Conservation (phyloP, 92 coral and sea anemone genomes). For the Palythoa heliodiscus region DNA sequence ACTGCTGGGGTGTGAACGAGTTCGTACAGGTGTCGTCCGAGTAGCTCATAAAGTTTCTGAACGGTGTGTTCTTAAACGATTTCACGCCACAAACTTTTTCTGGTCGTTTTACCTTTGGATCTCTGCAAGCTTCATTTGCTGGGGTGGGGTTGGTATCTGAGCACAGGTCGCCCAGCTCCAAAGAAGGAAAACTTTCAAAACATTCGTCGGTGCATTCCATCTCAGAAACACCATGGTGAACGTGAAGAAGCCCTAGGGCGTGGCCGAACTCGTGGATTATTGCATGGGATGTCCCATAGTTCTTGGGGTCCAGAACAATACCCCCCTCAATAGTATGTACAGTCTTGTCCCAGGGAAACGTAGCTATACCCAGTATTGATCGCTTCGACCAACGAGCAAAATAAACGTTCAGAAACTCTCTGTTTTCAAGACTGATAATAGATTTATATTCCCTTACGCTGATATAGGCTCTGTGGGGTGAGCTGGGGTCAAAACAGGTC, state of each 20-base stretch:
- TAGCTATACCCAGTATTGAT: constrained; percentile 72
- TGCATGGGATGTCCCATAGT: constrained; percentile 74
- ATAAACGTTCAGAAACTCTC: constrained; percentile 76
- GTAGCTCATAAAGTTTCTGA: constrained; percentile 88
- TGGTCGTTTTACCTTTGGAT: constrained; percentile 54
- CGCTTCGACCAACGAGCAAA: constrained; percentile 83
- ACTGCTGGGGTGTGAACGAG: constrained; percentile 88
- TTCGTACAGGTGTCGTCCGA: constrained; percentile 81
- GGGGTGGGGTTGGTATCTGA: constrained; percentile 97
- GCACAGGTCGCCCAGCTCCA: constrained; percentile 96
- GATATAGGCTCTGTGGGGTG: constrained; percentile 83
- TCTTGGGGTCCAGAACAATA: constrained; percentile 66
- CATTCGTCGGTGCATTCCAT: constrained; percentile 83
- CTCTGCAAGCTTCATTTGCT: constrained; percentile 61
- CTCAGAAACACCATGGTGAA: constrained; percentile 83
- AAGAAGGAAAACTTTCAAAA: constrained; percentile 84
- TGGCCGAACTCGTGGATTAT: constrained; percentile 96
- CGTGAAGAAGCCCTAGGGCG: constrained; percentile 90
- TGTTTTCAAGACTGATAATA: constrained; percentile 64
- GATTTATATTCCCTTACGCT: constrained; percentile 84
- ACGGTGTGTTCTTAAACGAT: constrained; percentile 72
- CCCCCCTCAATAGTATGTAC: constrained; percentile 84
- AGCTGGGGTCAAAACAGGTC: constrained; percentile 86
- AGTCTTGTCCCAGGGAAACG: constrained; percentile 95
- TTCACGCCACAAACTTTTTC: constrained; percentile 61